phyloP scores from a whole-genome alignment of 2,797 vertebrate genomes.

The Rhinophrynus dorsalis region DNA sequence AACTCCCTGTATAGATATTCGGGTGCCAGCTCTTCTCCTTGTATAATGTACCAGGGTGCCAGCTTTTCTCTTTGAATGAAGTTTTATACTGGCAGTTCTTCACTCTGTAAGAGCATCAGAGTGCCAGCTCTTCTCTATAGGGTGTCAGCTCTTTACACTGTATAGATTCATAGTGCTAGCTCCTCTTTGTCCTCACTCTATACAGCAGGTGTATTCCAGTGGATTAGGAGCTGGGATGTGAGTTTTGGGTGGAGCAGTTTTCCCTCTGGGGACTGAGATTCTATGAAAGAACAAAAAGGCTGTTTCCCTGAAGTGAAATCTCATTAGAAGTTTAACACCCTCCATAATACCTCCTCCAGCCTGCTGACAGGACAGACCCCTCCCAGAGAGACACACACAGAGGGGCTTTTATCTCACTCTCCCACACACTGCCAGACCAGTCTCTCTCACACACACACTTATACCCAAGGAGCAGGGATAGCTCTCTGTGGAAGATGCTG shows the following conservation, averaged over 20 bases:
- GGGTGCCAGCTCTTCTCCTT: neutral
- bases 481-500: conserved; percentile 24
- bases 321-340: conserved; percentile 27
- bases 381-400: conserved; percentile 28
- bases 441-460: neutral
- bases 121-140: conserved; percentile 19
- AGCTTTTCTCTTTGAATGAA: conserved; percentile 15
- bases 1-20: neutral
- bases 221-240: neutral
- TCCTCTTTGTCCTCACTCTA: too few species aligned
- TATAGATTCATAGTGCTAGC: too few species aligned
- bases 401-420: conserved; percentile 33
- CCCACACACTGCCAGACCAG: conserved; percentile 22
- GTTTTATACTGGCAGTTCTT: too few species aligned
- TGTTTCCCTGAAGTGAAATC: conserved; percentile 21
- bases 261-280: neutral
- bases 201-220: neutral
- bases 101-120: neutral
- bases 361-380: conserved; percentile 31
- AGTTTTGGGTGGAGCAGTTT: neutral
- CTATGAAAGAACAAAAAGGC: conserved; percentile 34
- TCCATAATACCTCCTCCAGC: conserved; percentile 1
- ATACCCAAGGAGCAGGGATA: neutral
- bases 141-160: too few species aligned
- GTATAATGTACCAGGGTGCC: neutral